Evolutionary conservation across 2,888 invertebrate species (phyloP).

Genomic region (Drosophila conformis): DNA sequence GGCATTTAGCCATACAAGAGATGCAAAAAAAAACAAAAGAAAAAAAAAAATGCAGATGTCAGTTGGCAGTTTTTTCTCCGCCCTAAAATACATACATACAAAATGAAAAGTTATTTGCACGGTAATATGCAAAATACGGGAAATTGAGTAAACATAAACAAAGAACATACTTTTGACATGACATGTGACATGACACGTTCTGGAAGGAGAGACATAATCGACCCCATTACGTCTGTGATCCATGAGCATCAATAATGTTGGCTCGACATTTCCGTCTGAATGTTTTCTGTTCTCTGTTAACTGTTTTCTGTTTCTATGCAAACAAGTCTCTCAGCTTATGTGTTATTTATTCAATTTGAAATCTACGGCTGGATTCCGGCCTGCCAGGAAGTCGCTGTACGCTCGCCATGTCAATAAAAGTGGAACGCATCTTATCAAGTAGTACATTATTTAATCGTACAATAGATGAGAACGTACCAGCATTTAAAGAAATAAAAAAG

Average conservation of each 20-base stretch:
- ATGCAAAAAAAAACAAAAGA: neutral
- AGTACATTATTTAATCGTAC: neutral
- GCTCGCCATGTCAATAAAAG: neutral
- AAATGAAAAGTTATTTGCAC: neutral
- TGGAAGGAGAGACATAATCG: neutral
- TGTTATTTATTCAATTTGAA: conserved; percentile 1
- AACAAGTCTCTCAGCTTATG: neutral
- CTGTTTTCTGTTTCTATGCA: neutral
- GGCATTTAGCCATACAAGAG: neutral
- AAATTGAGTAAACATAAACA: neutral
- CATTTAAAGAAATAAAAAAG: neutral
- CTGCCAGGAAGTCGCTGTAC: neutral
- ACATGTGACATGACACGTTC: neutral
- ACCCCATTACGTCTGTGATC: conserved; percentile 1
- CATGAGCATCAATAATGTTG: neutral
- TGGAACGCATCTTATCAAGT: neutral
- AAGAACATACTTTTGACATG: neutral
- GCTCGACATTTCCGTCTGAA: neutral
- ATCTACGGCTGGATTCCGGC: neutral
- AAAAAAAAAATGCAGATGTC: neutral
- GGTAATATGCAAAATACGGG: neutral
- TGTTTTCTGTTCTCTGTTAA: neutral
- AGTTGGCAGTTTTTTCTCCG: neutral
- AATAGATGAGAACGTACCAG: neutral
- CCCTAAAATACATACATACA: neutral